These are phyloP conservation scores for Sminthurides aquaticus DNA, from an alignment of 2,888 invertebrate genomes.

Conservation along the genomic window DNA sequence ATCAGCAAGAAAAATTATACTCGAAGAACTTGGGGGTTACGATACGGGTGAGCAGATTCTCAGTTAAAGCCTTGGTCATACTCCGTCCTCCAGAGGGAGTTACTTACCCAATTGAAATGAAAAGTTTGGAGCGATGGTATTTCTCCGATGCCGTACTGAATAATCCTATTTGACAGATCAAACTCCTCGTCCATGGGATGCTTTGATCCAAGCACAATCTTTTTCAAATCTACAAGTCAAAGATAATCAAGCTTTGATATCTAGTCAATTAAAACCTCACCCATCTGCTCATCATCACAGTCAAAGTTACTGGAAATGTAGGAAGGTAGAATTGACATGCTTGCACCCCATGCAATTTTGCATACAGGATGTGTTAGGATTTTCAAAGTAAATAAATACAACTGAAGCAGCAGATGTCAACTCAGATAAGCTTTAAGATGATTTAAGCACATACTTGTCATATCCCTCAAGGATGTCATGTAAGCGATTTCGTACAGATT, in stretches of 20 bases:
- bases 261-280: too few relatives aligned
- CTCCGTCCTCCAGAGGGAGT: neutral
- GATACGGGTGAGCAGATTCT: neutral
- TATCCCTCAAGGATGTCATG: slow-evolving; percentile 12
- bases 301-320: too few relatives aligned
- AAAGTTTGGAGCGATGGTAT: slow-evolving; percentile 5
- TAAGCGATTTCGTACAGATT: slow-evolving; percentile 10
- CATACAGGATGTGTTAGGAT: too few relatives aligned
- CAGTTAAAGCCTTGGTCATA: neutral
- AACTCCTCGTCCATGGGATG: slow-evolving; percentile 2
- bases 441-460: slow-evolving; percentile 5
- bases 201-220: slow-evolving; percentile 2
- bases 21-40: neutral
- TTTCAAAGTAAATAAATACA: too few relatives aligned
- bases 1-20: neutral
- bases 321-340: too few relatives aligned
- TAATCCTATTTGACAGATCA: slow-evolving; percentile 3
- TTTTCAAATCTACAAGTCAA: too few relatives aligned
- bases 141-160: slow-evolving; percentile 16
- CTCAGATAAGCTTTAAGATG: too few relatives aligned
- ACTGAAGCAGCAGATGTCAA: too few relatives aligned
- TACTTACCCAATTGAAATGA: slow-evolving; percentile 12
- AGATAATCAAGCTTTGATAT: too few relatives aligned
- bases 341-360: too few relatives aligned
- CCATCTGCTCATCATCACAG: too few relatives aligned